Conservation (phyloP, 2,888 invertebrate species). For the Exocentrus adspersus region DNA sequence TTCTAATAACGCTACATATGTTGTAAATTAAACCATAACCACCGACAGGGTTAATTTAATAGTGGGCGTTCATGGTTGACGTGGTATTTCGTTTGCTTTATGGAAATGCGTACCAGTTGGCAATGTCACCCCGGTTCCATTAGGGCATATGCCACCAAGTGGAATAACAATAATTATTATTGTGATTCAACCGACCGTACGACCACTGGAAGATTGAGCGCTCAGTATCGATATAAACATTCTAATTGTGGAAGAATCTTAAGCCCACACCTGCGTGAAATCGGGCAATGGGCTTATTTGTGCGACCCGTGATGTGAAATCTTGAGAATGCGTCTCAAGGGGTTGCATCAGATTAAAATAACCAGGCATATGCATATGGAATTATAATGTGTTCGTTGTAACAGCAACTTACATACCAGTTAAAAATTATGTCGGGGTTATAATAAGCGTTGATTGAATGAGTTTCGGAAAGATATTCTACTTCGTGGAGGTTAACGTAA, state of each 20-base stretch:
- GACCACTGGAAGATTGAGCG: conserved; percentile 1
- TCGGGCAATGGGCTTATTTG: conserved; percentile 4
- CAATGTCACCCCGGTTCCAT: neutral
- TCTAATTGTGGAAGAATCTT: conserved; percentile 24
- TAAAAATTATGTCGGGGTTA: no score
- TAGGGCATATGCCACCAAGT: conserved; percentile 16
- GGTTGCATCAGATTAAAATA: neutral
- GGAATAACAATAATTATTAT: conserved; percentile 22
- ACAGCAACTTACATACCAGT: no score
- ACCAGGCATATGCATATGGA: neutral
- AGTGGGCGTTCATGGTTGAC: conserved; percentile 18
- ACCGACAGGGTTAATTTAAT: conserved; percentile 19
- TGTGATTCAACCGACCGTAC: conserved; percentile 1
- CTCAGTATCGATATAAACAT: conserved; percentile 24
- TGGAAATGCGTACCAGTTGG: conserved; percentile 9
- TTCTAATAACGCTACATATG: conserved; percentile 20
- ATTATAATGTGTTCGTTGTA: neutral
- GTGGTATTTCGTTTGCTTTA: neutral
- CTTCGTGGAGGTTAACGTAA: no score
- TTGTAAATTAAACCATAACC: conserved; percentile 14
- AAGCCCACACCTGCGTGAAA: conserved; percentile 24
- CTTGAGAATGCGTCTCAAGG: conserved; percentile 5
- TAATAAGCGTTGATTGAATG: no score
- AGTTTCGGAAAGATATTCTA: no score
- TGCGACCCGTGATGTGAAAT: neutral